Base-by-base conservation (phyloP, 2,113 vertebrate species). In the Esox niger region DNA sequence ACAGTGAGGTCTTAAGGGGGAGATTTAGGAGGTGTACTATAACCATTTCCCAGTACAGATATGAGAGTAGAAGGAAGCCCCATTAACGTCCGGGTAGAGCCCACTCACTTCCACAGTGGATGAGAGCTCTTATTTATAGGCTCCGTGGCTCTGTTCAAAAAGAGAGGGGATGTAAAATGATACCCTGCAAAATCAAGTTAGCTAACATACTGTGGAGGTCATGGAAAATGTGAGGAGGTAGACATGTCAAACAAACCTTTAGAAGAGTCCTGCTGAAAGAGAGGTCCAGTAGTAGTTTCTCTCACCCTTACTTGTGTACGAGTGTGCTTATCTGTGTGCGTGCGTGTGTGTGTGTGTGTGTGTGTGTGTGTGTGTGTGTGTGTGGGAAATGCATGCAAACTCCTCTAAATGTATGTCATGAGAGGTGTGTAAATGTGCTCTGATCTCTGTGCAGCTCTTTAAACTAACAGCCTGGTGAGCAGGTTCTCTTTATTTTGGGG, bases 401-500 rank as follows among this genome's bases (percentile, higher is more conserved):
- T 29, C 29, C 47, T 52, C n/a, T 52, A 52, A n/a, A 52, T 17
- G n/a, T 21, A 52, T 32, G 29, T 57, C 61, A 8, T 64, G 69
- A 69, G 61, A 8, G 21, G 1, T 23, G 54, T 13, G 38, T 17
- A 33, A 43, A 23, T 74, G 76, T 47, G 60, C 69, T 38, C 66
- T 65, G 30, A 47, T 68, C 15, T 71, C 43, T 54, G 25, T 58
- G 65, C 59, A 31, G 35, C 23, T 21, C 59, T 68, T 64, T 43
- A 52, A 68, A 69, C 58, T 52, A 61, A 46, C 62, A 17, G 65
- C 61, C 57, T 30, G 7, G 58, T 60, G 80, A 60, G 70, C 82
- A 85, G 79, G 77, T 84, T 85, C 21, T 52, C 31, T 68, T 68
- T 65, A 76, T 86, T 82, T 85, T 86, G 76, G 64, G 78, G 79